Evolutionary conservation across 2,113 vertebrate species (phyloP), one percentile per base, ranked within the genome.

Genomic region (Cyprinodon tularosa): DNA sequence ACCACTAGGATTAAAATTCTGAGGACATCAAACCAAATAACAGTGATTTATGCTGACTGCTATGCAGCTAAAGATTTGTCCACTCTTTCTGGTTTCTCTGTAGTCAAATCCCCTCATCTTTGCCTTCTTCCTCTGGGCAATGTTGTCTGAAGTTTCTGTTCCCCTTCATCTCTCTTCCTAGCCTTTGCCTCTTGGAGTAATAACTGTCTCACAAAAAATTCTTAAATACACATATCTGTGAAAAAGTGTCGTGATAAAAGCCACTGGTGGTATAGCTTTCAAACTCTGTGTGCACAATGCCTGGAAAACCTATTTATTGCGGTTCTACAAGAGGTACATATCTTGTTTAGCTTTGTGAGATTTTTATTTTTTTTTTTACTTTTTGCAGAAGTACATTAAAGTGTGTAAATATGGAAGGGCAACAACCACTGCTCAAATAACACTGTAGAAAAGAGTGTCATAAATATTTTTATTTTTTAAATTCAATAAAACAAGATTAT

Each of bases 111-210:
- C 66, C 60, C 39, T 50, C 44, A 65, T 65, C 76, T 48, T 12
- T 48, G 65, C 76, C 75, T 71, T 74, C 73, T 71, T 60, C 75
- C 80, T 79, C 72, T 68, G 71, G 80, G 83, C 75, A 80, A 82
- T 79, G 68, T 85, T 89, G 71, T 83, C 80, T 83, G 76, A 83
- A 84, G 71, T 84, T 83, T 82, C 74, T 77, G 77, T 89, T 90
- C 84, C 76, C 80, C 81, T 86, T 85, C 84, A 86, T 81, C 68
- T 85, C 63, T 66, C 57, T 76, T 62, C 68, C 63, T 29, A 74
- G 57, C 72, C 73, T 88, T 85, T 88, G 66, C 72, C 69, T 74
- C 71, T 37, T 70, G 71, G 75, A 82, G 82, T 83, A 84, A 91
- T 86, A 92, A 89, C 65, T 85, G 68, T 69, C 70, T 77, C 29